Base-by-base conservation (phyloP, 1,140 invertebrate genomes). In the Laupala kohalensis region DNA sequence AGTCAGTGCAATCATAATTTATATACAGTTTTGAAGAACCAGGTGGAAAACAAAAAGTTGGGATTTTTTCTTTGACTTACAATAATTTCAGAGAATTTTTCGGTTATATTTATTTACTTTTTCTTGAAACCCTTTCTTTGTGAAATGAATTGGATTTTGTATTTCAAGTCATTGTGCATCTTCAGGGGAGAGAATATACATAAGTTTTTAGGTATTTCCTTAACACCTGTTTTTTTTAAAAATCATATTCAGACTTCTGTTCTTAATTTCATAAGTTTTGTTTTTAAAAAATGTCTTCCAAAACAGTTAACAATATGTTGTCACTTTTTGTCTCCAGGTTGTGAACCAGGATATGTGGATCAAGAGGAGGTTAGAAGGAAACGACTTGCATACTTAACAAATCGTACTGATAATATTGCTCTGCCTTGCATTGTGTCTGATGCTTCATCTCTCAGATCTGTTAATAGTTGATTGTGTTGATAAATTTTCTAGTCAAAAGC, bases 331-430 rank as follows among this genome's bases (percentile, higher is more conserved):
- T 26, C 24, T 27, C 6, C 63, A 25, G 63, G 64, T 5, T 13
- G 26, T 66, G 15, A 30, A 25, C 27, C 19, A 2, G 63, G 25
- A n/a, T 23, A 30, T 25, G 63, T 71, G 19, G 70, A 71, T 24
- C 6, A 30, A 64, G 70, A 71, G 19, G 70, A 71, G 62, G 53
- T 71, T 19, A 26, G 70, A 64, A 71, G 70, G 19, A 71, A 71
- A 29, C 70, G 70, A 3, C 62, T 71, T 25, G 70, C 70, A 30
- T 71, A 71, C 15, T 53, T 71, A 9, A 26, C 26, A 28, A 29
- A 29, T 27, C 67, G 25, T 25, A 13, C 37, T 13, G n/a, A n/a
- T n/a, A 53, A 53, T 53, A 19, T 53, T 53, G 19, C 37, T 2
- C 37, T 53, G 9, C 37, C 37, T 19, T 53, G 37, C 37, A 9